Conservation (phyloP, 2,888 invertebrate species). For the Dasypolia templi region DNA sequence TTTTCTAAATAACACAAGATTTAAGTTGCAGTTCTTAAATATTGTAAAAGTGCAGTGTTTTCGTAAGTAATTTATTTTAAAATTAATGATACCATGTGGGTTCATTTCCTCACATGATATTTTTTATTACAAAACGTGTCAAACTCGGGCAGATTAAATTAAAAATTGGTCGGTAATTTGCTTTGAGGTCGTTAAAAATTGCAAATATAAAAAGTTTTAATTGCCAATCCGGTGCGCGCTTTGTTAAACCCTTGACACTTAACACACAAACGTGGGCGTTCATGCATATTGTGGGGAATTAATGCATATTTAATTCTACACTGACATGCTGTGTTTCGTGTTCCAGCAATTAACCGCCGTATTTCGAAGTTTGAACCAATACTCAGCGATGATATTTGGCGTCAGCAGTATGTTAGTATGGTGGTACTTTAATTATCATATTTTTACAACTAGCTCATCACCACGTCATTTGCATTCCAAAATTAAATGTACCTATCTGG, state of each 20-base stretch:
- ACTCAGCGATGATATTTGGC: neutral
- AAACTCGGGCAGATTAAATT: constrained; percentile 49
- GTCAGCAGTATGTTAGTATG: neutral
- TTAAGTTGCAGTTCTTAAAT: neutral
- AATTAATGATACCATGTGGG: neutral
- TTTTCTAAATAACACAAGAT: neutral
- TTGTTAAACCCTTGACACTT: constrained; percentile 48
- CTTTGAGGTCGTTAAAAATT: constrained; percentile 46
- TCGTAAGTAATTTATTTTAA: neutral
- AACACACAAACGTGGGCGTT: constrained; percentile 15
- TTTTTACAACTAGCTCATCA: neutral
- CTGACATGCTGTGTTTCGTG: constrained; percentile 29
- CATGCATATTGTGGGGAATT: constrained; percentile 41
- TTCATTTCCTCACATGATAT: constrained; percentile 7
- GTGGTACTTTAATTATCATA: neutral
- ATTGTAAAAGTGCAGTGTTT: neutral
- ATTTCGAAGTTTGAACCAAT: constrained; percentile 6
- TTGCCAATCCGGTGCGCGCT: constrained; percentile 54
- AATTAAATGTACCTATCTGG: neutral
- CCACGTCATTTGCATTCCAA: neutral
- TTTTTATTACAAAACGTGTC: constrained; percentile 34
- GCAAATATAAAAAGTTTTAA: constrained; percentile 63
- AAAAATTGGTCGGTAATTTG: constrained; percentile 58
- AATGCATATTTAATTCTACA: constrained; percentile 47
- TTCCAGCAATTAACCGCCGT: constrained; percentile 20